Conservation (phyloP, 2,113 vertebrate species). For the Ramphastos sulfuratus region DNA sequence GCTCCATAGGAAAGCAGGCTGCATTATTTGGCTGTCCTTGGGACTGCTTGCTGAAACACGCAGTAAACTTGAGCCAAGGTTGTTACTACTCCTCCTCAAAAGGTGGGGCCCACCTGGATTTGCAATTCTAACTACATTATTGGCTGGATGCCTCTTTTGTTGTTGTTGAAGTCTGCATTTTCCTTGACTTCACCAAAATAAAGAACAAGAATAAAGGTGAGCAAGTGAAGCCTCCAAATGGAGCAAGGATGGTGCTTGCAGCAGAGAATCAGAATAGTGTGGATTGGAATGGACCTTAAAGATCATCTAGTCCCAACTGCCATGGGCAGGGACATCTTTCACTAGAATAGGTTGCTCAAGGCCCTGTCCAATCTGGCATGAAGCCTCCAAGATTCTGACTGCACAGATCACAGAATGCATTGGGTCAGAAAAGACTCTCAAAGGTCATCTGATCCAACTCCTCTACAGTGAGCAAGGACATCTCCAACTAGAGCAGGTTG, state of each 20-base stretch:
- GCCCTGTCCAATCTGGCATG: too few species aligned
- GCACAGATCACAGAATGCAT: not conserved
- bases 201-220: not conserved
- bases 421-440: too few species aligned
- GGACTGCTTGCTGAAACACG: not conserved
- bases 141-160: not conserved
- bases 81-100: not conserved
- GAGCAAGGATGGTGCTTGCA: not conserved
- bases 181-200: not conserved
- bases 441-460: too few species aligned
- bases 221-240: not conserved
- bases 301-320: too few species aligned
- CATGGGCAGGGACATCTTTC: too few species aligned
- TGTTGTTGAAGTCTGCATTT: not conserved
- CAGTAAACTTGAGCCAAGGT: not conserved
- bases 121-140: slow-evolving; percentile 5
- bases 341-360: too few species aligned
- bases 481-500: too few species aligned
- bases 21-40: not conserved
- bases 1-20: not conserved
- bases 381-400: too few species aligned
- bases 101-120: slow-evolving; percentile 7
- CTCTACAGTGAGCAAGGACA: too few species aligned
- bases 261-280: not conserved
- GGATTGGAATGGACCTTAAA: too few species aligned